phyloP scores from a whole-genome alignment of 2,888 invertebrate genomes.

The Leucoma salicis region DNA sequence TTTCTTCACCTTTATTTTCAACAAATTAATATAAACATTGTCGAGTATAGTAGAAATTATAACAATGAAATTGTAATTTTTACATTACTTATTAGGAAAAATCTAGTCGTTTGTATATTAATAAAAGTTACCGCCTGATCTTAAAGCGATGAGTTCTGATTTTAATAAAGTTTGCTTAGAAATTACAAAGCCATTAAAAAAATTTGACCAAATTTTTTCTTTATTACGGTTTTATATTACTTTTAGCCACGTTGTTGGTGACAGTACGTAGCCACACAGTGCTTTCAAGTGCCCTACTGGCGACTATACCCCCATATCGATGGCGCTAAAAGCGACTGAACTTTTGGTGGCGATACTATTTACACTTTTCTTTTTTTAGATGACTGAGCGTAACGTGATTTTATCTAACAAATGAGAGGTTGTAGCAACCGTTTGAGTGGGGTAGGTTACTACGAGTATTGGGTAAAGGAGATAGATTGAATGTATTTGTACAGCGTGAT shows the following conservation, averaged over 20 bases:
- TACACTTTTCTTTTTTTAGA: constrained; percentile 37
- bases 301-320: constrained; percentile 34
- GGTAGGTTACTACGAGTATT: not conserved
- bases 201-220: too few relatives aligned
- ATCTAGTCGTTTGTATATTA: too few relatives aligned
- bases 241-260: not conserved
- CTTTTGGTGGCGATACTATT: constrained; percentile 47
- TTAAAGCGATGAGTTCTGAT: too few relatives aligned
- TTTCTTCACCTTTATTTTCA: too few relatives aligned
- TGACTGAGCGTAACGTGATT: constrained; percentile 24
- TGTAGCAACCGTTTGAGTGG: constrained; percentile 5
- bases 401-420: constrained; percentile 4
- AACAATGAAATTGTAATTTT: too few relatives aligned
- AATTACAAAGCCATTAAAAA: too few relatives aligned
- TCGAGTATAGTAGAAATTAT: too few relatives aligned
- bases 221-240: too few relatives aligned
- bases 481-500: not conserved
- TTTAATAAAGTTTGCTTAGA: too few relatives aligned
- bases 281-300: constrained; percentile 33
- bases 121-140: too few relatives aligned
- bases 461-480: not conserved
- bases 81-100: too few relatives aligned
- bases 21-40: too few relatives aligned
- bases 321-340: constrained; percentile 47
- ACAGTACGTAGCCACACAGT: constrained; percentile 21